Percentiles rank a stretch among this genome's conserved stretches.
Conservation (phyloP, 2,113 vertebrate species). For the Ochotona curzoniae region DNA sequence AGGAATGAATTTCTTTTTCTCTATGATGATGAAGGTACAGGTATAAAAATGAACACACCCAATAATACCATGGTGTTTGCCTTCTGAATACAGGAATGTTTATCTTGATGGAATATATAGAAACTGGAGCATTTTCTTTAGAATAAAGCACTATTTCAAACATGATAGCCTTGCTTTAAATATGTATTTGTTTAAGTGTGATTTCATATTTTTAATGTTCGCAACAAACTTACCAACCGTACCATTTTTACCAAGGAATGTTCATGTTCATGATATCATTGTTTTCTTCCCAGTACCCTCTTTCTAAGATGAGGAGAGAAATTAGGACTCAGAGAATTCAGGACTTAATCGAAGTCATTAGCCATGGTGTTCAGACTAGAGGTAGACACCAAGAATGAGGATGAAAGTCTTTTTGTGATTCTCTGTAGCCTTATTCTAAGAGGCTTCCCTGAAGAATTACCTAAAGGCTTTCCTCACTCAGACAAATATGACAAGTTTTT, state of each 20-base stretch:
- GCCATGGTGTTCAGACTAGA: not conserved
- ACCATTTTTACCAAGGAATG: constrained; percentile 6
- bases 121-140: too few relatives aligned
- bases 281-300: not conserved
- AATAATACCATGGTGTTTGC: too few relatives aligned
- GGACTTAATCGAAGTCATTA: not conserved
- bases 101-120: too few relatives aligned
- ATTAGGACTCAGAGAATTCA: not conserved
- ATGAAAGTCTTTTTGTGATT: not conserved
- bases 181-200: not conserved
- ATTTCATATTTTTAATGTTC: not conserved
- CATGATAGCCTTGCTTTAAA: too few relatives aligned
- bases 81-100: too few relatives aligned
- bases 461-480: constrained; percentile 54
- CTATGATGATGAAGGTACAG: too few relatives aligned
- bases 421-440: not conserved
- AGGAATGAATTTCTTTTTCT: too few relatives aligned
- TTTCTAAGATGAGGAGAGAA: not conserved
- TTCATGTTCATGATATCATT: not conserved
- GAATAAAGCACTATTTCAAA: not conserved
- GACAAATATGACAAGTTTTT: constrained; percentile 68
- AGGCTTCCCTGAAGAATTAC: constrained; percentile 39
- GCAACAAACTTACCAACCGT: not conserved
- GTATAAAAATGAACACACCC: too few relatives aligned
- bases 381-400: not conserved